Evolutionary conservation across 1,140 invertebrate species (phyloP).

Genomic region (Aleiodes sp.): DNA sequence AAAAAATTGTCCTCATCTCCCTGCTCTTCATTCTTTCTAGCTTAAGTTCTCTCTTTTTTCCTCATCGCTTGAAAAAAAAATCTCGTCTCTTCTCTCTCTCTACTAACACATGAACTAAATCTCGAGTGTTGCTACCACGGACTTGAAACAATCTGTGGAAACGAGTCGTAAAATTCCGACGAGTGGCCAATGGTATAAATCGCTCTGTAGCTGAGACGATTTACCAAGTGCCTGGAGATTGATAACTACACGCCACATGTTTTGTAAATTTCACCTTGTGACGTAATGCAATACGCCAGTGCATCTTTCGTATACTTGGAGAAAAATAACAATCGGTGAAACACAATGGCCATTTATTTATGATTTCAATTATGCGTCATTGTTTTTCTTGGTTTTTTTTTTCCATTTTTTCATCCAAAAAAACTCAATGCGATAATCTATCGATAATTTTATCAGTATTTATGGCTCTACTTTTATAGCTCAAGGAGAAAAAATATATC

Average conservation of each 20-base stretch:
- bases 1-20: neutral
- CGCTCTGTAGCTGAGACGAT: neutral
- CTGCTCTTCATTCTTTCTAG: neutral
- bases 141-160: constrained; percentile 28
- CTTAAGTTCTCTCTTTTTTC: neutral
- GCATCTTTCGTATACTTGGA: neutral
- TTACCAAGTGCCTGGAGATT: constrained; percentile 26
- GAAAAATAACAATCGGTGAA: too few relatives aligned
- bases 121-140: neutral
- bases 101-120: too few relatives aligned
- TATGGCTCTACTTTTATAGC: too few relatives aligned
- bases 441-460: too few relatives aligned
- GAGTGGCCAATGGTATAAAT: constrained; percentile 20
- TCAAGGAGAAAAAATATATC: too few relatives aligned
- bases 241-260: constrained; percentile 29
- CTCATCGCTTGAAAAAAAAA: too few relatives aligned
- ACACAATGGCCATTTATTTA: too few relatives aligned
- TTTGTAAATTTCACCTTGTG: constrained; percentile 24
- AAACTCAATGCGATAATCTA: too few relatives aligned
- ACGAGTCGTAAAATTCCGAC: constrained; percentile 30
- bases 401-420: too few relatives aligned
- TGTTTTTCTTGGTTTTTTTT: too few relatives aligned
- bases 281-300: neutral
- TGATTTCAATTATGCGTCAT: too few relatives aligned
- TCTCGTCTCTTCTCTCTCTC: too few relatives aligned